Conservation (phyloP, 2,888 invertebrate genomes). For the Camptogramma bilineatum region DNA sequence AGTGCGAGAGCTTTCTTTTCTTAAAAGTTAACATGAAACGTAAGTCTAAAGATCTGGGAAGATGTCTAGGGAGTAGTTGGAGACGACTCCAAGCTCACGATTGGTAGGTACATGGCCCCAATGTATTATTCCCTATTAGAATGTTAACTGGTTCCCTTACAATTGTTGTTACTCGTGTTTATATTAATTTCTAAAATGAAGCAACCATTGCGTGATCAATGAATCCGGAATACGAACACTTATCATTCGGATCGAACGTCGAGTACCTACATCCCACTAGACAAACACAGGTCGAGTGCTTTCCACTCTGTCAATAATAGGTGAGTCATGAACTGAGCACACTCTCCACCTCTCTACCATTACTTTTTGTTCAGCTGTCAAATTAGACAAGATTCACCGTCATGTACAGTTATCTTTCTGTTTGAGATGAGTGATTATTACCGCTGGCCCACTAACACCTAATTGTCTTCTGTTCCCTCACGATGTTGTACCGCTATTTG, state of each 20-base stretch:
- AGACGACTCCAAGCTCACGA: too few species aligned
- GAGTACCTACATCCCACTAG: not conserved
- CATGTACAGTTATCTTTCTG: constrained; percentile 68
- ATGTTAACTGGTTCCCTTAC: too few species aligned
- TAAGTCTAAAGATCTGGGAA: too few species aligned
- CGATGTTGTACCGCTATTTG: constrained; percentile 68
- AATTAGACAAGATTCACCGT: constrained; percentile 55
- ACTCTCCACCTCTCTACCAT: constrained; percentile 38
- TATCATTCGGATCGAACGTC: not conserved
- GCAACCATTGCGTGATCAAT: not conserved
- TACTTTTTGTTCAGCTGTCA: constrained; percentile 54
- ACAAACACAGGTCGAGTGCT: not conserved
- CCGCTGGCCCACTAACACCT: constrained; percentile 75
- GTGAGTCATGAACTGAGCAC: constrained; percentile 35
- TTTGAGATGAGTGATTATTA: constrained; percentile 64
- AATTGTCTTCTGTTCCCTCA: constrained; percentile 67
- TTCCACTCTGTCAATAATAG: constrained; percentile 16
- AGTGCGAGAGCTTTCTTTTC: too few species aligned
- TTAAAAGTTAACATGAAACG: too few species aligned
- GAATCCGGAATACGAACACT: not conserved
- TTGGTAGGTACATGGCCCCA: too few species aligned
- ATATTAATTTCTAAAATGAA: not conserved
- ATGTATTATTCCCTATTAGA: too few species aligned
- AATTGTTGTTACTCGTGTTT: not conserved
- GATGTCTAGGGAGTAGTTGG: too few species aligned